A percentile compares a stretch with the other conserved stretches of the same genome.
Evolutionary conservation across 2,888 invertebrate species (phyloP).

Genomic region (Calliphora vomitoria): DNA sequence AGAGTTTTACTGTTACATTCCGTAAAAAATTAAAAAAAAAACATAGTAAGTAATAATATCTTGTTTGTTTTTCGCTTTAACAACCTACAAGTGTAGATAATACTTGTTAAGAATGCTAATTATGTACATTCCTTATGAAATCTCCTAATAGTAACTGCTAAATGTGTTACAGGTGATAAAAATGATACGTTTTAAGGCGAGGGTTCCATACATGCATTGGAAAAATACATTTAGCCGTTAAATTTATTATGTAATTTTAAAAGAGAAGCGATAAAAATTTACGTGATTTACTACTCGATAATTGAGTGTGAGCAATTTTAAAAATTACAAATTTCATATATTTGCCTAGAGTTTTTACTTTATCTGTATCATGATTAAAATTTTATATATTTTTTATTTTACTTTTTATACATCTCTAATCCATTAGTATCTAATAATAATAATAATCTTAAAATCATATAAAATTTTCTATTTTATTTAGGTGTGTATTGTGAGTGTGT

Average conservation of each 20-base stretch:
- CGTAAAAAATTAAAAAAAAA: too few species aligned
- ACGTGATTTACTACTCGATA: slow-evolving; percentile 1
- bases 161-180: neutral
- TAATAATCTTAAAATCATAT: slow-evolving; percentile 58
- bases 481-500: neutral
- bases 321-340: neutral
- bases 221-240: neutral
- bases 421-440: slow-evolving; percentile 61
- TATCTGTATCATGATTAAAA: neutral
- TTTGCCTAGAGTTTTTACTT: neutral
- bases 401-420: slow-evolving; percentile 43
- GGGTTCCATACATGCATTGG: neutral
- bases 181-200: neutral
- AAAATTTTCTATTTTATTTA: slow-evolving; percentile 33
- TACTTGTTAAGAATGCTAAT: too few species aligned
- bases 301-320: neutral
- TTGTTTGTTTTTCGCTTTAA: too few species aligned
- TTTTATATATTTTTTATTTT: too few species aligned
- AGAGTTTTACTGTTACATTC: too few species aligned
- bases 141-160: neutral
- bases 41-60: too few species aligned
- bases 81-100: too few species aligned
- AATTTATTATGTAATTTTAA: neutral
- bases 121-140: neutral
- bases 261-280: neutral